These are phyloP conservation scores for Synergus umbraculus DNA, from an alignment of 2,888 invertebrate genomes.

Conservation along the genomic window DNA sequence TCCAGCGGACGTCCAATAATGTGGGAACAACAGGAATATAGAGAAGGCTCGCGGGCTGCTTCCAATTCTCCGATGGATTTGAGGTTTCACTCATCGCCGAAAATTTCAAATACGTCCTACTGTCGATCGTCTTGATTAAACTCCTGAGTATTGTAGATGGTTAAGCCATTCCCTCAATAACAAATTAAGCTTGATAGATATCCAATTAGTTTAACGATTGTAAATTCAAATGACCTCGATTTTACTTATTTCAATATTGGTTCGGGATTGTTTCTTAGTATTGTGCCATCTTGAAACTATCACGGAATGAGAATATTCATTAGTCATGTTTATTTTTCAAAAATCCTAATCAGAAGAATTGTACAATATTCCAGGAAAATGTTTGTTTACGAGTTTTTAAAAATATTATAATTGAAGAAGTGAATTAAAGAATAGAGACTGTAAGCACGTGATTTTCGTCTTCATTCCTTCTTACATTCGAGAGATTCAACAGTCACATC, in stretches of 20 bases:
- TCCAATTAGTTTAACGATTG: conserved; percentile 12
- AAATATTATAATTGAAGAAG: no score
- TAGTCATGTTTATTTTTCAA: not conserved
- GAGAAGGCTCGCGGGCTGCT: conserved; percentile 47
- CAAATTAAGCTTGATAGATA: conserved; percentile 2
- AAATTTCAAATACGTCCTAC: conserved; percentile 20
- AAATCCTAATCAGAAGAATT: no score
- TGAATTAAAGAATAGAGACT: not conserved
- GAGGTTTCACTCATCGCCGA: conserved; percentile 24
- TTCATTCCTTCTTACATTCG: not conserved
- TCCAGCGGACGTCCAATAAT: conserved; percentile 58
- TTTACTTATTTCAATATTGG: not conserved
- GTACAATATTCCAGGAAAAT: no score
- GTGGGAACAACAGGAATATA: conserved; percentile 57
- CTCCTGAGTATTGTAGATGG: not conserved
- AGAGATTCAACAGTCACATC: conserved; percentile 1
- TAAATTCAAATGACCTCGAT: conserved; percentile 3
- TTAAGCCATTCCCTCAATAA: not conserved
- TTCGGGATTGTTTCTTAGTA: not conserved
- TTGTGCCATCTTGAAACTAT: not conserved
- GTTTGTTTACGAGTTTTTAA: no score
- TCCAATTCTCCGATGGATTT: conserved; percentile 37
- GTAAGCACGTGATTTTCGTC: not conserved
- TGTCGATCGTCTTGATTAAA: conserved; percentile 31
- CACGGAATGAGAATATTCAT: not conserved